Percentiles rank a stretch among this genome's conserved stretches.
Conservation (phyloP, 2,113 vertebrate species). For the Phalacrocorax brasilianus region DNA sequence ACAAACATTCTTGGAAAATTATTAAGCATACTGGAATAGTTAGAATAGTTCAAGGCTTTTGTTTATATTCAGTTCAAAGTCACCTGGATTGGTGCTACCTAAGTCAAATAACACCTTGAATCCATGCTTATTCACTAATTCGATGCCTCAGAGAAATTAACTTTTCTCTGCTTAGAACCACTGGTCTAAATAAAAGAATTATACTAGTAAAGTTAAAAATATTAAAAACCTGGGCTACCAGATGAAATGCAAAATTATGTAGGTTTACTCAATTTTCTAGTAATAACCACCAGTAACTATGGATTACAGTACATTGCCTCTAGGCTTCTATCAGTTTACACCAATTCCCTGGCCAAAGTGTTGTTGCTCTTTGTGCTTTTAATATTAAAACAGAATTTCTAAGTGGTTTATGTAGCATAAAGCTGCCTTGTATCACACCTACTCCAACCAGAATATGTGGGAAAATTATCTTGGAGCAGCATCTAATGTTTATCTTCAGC, state of each 20-base stretch:
- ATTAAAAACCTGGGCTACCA: not conserved
- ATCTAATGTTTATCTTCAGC: constrained; percentile 1
- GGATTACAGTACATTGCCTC: not conserved
- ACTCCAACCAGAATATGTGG: not conserved
- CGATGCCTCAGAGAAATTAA: not conserved
- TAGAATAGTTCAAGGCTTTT: not conserved
- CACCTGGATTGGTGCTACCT: not conserved
- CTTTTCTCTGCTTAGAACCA: not conserved
- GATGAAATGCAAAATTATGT: not conserved
- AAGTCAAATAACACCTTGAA: not conserved
- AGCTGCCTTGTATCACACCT: constrained; percentile 27
- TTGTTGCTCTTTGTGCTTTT: not conserved
- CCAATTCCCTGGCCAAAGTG: not conserved
- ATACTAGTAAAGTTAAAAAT: not conserved
- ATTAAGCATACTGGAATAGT: not conserved
- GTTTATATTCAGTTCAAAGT: not conserved
- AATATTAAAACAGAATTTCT: not conserved
- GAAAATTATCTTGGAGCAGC: not conserved
- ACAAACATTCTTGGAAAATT: not conserved
- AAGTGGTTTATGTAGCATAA: not conserved
- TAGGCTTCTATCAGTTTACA: not conserved
- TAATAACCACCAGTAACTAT: not conserved
- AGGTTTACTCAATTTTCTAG: not conserved
- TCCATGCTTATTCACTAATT: not conserved
- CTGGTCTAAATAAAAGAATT: not conserved